A percentile compares a stretch with the other conserved stretches of the same genome.
These are phyloP conservation scores for Xyliphius kryptos DNA, from an alignment of 2,113 vertebrate genomes.

Conservation along the genomic window DNA sequence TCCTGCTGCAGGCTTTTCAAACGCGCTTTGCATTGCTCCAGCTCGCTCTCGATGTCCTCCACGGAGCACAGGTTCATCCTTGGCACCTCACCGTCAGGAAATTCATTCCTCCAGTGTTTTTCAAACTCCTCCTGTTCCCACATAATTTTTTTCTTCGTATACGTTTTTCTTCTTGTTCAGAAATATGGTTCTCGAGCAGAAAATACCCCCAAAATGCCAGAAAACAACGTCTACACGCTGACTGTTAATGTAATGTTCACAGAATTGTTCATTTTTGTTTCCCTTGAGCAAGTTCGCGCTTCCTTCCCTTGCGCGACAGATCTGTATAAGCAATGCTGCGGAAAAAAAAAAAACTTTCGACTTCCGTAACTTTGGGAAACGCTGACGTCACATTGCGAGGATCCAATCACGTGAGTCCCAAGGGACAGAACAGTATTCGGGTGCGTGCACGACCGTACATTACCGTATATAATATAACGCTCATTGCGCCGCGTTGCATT, in stretches of 20 bases:
- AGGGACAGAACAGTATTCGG: background rate
- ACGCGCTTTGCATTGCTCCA: conserved; percentile 70
- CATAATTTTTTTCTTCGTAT: conserved; percentile 53
- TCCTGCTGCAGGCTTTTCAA: conserved; percentile 75
- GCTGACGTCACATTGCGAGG: conserved; percentile 30
- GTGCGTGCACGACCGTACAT: background rate
- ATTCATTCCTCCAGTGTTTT: conserved; percentile 81
- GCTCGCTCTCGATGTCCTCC: conserved; percentile 72
- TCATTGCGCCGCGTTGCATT: background rate
- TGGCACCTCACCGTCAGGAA: conserved; percentile 74
- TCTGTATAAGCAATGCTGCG: no score
- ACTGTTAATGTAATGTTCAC: no score
- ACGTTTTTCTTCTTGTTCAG: no score
- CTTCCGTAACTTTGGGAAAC: conserved; percentile 46
- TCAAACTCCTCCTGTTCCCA: conserved; percentile 81
- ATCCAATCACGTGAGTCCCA: conserved; percentile 47
- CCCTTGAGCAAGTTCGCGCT: no score
- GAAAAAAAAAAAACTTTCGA: conserved; percentile 41
- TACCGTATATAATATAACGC: background rate
- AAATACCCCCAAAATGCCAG: no score
- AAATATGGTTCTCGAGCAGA: no score
- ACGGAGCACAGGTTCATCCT: conserved; percentile 70
- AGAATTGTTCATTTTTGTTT: no score
- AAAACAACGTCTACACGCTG: no score
- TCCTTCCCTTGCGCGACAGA: no score